phyloP scores from a whole-genome alignment of 1,140 invertebrate genomes.

The Thaumetopoea pityocampa region DNA sequence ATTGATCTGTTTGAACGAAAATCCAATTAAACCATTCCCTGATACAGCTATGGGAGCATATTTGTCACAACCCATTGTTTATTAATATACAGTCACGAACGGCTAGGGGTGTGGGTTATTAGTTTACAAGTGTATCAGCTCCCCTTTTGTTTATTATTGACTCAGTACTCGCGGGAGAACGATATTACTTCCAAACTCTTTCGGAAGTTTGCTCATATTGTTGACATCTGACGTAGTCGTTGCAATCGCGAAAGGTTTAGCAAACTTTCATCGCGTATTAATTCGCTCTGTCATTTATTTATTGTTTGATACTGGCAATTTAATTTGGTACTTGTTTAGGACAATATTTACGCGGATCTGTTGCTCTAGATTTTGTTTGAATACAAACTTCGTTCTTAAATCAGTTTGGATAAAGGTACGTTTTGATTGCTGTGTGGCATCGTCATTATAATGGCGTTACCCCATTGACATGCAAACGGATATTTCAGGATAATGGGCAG shows the following conservation, averaged over 20 bases:
- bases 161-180: constrained; percentile 53
- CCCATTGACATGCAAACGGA: too few species aligned
- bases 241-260: constrained; percentile 61
- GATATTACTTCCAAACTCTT: constrained; percentile 75
- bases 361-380: constrained; percentile 2
- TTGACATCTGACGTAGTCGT: constrained; percentile 69
- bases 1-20: too few species aligned
- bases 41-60: constrained; percentile 10
- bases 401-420: constrained; percentile 3
- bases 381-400: constrained; percentile 1
- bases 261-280: constrained; percentile 57
- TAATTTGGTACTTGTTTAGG: constrained; percentile 11
- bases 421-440: neutral
- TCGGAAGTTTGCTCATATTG: constrained; percentile 70
- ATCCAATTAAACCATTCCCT: constrained; percentile 22
- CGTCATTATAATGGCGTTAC: too few species aligned
- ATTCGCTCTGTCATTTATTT: constrained; percentile 28
- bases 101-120: constrained; percentile 52
- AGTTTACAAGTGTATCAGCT: constrained; percentile 74
- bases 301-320: constrained; percentile 6
- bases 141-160: constrained; percentile 70
- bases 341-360: constrained; percentile 3
- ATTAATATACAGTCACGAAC: constrained; percentile 37
- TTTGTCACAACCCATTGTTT: constrained; percentile 46
- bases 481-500: too few species aligned